Conservation (phyloP, 2,888 invertebrate species). For the Sepioteuthis lessoniana region DNA sequence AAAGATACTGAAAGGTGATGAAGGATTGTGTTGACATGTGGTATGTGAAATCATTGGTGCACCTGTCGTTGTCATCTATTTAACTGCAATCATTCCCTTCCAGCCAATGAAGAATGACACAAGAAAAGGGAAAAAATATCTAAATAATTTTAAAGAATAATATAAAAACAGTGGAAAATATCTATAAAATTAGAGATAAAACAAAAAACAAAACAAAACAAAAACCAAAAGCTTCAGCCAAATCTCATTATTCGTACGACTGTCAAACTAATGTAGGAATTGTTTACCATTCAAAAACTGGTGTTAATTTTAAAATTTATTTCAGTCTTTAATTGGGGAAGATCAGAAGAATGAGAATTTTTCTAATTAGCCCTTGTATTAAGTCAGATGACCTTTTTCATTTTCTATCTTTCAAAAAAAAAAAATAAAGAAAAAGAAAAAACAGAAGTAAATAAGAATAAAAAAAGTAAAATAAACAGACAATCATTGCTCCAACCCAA, state of each 20-base stretch:
- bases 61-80: constrained; percentile 8
- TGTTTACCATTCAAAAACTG: constrained; percentile 23
- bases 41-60: neutral
- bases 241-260: constrained; percentile 21
- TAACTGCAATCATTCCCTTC: constrained; percentile 21
- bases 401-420: neutral
- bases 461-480: neutral
- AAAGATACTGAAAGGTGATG: no score
- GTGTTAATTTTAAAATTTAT: constrained; percentile 14
- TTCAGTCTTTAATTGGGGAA: constrained; percentile 33
- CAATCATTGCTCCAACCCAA: neutral
- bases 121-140: neutral
- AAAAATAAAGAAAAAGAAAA: neutral
- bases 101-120: constrained; percentile 3
- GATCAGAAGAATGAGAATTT: constrained; percentile 33
- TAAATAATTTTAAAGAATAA: neutral
- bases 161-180: neutral
- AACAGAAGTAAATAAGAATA: neutral
- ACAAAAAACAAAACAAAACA: neutral
- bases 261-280: constrained; percentile 8
- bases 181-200: constrained; percentile 4
- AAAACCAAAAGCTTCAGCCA: neutral
- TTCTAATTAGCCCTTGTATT: constrained; percentile 10
- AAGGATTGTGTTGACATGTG: neutral
- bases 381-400: neutral